Evolutionary conservation across 2,113 vertebrate genomes (phyloP).

Genomic region (Aphyosemion australe): DNA sequence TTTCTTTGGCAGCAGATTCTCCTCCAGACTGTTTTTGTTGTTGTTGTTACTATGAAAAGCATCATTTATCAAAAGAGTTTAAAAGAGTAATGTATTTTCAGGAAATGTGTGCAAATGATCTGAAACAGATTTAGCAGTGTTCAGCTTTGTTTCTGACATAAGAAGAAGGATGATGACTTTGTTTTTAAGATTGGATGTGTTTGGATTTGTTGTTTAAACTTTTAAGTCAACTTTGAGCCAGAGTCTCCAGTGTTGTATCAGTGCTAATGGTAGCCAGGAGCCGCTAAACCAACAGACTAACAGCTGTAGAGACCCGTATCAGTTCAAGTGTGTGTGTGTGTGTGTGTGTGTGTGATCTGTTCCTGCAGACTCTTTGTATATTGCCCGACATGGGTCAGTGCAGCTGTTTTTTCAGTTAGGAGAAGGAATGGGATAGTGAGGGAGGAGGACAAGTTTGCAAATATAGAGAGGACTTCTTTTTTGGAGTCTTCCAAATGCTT

Average conservation of each 20-base stretch:
- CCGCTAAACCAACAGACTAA: slow-evolving; percentile 71
- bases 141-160: too few species aligned
- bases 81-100: not conserved
- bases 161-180: too few species aligned
- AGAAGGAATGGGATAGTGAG: slow-evolving; percentile 44
- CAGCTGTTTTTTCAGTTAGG: slow-evolving; percentile 70
- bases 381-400: slow-evolving; percentile 69
- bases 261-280: slow-evolving; percentile 66
- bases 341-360: slow-evolving; percentile 29
- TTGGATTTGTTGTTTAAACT: slow-evolving; percentile 12
- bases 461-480: slow-evolving; percentile 34
- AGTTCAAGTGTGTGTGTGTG: slow-evolving; percentile 33
- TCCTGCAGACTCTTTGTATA: slow-evolving; percentile 63
- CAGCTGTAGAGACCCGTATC: slow-evolving; percentile 59
- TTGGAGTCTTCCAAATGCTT: slow-evolving; percentile 26
- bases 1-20: slow-evolving; percentile 33
- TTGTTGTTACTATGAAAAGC: slow-evolving; percentile 47
- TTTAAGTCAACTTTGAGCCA: slow-evolving; percentile 42
- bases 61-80: slow-evolving; percentile 25
- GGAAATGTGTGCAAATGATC: slow-evolving; percentile 30
- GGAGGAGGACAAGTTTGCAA: slow-evolving; percentile 21
- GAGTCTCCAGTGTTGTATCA: slow-evolving; percentile 33
- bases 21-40: slow-evolving; percentile 8
- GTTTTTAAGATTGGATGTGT: not conserved
- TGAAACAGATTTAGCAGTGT: slow-evolving; percentile 20